Conservation (phyloP, 2,888 invertebrate species). For the Leptinotarsa rubiginosa region DNA sequence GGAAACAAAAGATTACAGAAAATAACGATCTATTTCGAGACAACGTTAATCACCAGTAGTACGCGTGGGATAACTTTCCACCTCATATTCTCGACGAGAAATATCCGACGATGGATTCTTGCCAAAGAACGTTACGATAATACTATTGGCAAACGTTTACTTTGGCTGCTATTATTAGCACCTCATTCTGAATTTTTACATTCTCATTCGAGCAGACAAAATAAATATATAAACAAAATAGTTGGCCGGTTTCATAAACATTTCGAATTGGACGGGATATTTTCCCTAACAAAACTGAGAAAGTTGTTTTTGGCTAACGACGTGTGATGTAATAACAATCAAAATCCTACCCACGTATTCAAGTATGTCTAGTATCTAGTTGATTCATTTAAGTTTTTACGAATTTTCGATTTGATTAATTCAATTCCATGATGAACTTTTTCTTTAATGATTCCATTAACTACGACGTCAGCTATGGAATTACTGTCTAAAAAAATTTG, state of each 20-base stretch:
- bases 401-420: no score
- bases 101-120: constrained; percentile 22
- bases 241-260: constrained; percentile 16
- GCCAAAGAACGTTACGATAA: constrained; percentile 33
- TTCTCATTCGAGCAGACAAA: constrained; percentile 33
- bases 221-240: constrained; percentile 34
- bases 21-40: constrained; percentile 12
- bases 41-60: constrained; percentile 12
- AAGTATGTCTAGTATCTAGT: neutral
- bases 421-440: no score
- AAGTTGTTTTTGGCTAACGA: constrained; percentile 8
- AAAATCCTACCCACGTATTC: neutral
- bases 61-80: constrained; percentile 18
- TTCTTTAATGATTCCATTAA: no score
- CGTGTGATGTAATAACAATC: neutral
- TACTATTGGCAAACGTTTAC: constrained; percentile 32
- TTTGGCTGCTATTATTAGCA: constrained; percentile 35
- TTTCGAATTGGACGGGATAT: constrained; percentile 10
- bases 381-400: no score
- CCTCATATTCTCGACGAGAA: constrained; percentile 19
- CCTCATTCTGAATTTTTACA: constrained; percentile 43
- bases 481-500: no score
- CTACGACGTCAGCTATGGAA: no score
- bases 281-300: neutral
- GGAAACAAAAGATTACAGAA: constrained; percentile 30